A percentile compares a stretch with the other conserved stretches of the same genome.
Conservation (phyloP, 37 sponge, comb jelly and placozoan species). For the Halisarca cf. caerulea region DNA sequence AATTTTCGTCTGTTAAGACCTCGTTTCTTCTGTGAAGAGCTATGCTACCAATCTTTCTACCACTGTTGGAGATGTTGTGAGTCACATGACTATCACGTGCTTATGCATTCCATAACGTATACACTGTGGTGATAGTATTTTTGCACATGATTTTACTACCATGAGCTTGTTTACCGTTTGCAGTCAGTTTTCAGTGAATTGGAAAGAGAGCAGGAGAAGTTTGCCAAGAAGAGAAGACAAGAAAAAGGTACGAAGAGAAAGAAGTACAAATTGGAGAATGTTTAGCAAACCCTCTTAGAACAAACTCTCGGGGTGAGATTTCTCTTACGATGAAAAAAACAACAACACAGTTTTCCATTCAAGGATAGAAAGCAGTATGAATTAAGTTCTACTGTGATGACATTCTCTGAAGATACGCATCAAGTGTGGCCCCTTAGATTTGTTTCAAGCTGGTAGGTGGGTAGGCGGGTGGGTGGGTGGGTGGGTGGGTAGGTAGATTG, state of each 20-base stretch:
- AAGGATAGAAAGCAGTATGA: no score
- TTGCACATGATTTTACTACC: neutral
- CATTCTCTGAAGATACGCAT: no score
- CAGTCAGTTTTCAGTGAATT: slow-evolving; percentile 74
- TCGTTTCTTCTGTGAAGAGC: slow-evolving; percentile 37
- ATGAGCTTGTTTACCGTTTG: no score
- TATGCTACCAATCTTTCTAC: slow-evolving; percentile 55
- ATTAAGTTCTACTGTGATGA: no score
- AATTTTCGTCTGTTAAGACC: neutral
- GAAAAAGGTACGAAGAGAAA: slow-evolving; percentile 58
- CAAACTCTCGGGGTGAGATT: neutral
- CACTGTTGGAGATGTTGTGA: slow-evolving; percentile 32
- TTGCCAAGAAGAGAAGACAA: slow-evolving; percentile 55
- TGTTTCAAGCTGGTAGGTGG: no score
- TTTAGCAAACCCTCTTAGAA: neutral
- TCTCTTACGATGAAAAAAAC: neutral
- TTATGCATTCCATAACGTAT: neutral
- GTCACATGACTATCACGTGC: slow-evolving; percentile 6
- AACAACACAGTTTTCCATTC: neutral
- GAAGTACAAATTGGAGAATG: neutral
- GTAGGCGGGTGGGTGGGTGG: no score
- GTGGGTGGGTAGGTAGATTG: no score
- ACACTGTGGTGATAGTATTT: neutral
- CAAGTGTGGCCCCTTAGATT: no score
- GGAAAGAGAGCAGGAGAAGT: slow-evolving; percentile 79